phyloP scores from a whole-genome alignment of 2,113 vertebrate species.

The Rhinolophus sinicus region DNA sequence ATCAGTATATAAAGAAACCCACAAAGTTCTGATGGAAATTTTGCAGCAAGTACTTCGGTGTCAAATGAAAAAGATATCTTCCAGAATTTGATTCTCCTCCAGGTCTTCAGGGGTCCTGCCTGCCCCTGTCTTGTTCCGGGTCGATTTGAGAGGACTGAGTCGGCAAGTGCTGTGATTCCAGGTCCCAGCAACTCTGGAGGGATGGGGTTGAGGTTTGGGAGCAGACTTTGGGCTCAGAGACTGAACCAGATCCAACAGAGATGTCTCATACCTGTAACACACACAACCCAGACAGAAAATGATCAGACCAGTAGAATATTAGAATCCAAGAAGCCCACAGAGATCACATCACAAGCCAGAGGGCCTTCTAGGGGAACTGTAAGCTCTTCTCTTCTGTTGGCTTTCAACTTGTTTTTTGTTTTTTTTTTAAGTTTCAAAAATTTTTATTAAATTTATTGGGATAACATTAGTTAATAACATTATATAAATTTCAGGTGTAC shows the following conservation, averaged over 20 bases:
- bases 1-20: conserved; percentile 65
- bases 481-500: neutral
- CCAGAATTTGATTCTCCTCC: conserved; percentile 93
- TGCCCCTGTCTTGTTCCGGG: conserved; percentile 75
- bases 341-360: neutral
- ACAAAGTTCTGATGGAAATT: conserved; percentile 44
- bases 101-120: conserved; percentile 82
- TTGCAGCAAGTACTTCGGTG: conserved; percentile 60
- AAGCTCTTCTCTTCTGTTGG: conserved; percentile 18
- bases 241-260: conserved; percentile 90
- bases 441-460: neutral
- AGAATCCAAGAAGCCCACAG: neutral
- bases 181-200: conserved; percentile 47
- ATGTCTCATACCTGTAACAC: conserved; percentile 88
- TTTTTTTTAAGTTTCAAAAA: neutral
- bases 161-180: neutral
- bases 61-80: conserved; percentile 98
- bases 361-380: neutral
- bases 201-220: conserved; percentile 16
- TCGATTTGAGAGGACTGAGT: neutral
- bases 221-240: conserved; percentile 86
- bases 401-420: neutral
- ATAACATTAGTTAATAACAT: neutral
- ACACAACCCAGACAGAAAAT: conserved; percentile 63
- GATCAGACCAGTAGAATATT: neutral